Evolutionary conservation across 2,888 invertebrate genomes (phyloP).

Genomic region (Heliothis peltigera): DNA sequence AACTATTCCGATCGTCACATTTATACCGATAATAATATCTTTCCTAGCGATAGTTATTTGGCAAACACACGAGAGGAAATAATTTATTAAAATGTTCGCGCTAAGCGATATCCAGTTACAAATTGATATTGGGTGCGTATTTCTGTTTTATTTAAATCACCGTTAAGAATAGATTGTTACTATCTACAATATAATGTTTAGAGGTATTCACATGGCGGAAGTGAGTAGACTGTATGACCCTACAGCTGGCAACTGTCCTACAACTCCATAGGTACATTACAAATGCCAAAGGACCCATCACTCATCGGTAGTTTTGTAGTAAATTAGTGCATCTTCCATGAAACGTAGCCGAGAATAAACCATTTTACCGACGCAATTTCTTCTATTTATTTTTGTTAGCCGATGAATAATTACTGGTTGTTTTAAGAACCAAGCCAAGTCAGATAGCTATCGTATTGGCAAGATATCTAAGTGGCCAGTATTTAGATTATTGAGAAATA

Average conservation of each 20-base stretch:
- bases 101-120: not conserved
- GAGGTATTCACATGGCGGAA: conserved; percentile 44
- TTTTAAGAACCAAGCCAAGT: conserved; percentile 50
- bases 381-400: conserved; percentile 56
- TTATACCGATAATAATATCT: not conserved
- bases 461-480: conserved; percentile 38
- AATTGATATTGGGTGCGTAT: not conserved
- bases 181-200: not conserved
- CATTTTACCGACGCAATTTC: conserved; percentile 41
- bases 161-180: conserved; percentile 1
- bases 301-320: conserved; percentile 39
- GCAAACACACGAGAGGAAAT: not conserved
- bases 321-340: conserved; percentile 51
- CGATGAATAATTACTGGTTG: conserved; percentile 56
- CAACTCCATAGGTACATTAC: conserved; percentile 28
- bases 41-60: conserved; percentile 1
- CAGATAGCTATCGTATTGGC: conserved; percentile 43
- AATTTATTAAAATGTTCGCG: conserved; percentile 2
- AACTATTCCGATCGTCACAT: not conserved
- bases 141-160: not conserved
- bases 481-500: conserved; percentile 46
- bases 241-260: conserved; percentile 38
- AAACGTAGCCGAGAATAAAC: conserved; percentile 46
- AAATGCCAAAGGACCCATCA: conserved; percentile 58
- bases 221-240: conserved; percentile 31